phyloP scores from a whole-genome alignment of 2,888 invertebrate genomes.

The Spodoptera littoralis region DNA sequence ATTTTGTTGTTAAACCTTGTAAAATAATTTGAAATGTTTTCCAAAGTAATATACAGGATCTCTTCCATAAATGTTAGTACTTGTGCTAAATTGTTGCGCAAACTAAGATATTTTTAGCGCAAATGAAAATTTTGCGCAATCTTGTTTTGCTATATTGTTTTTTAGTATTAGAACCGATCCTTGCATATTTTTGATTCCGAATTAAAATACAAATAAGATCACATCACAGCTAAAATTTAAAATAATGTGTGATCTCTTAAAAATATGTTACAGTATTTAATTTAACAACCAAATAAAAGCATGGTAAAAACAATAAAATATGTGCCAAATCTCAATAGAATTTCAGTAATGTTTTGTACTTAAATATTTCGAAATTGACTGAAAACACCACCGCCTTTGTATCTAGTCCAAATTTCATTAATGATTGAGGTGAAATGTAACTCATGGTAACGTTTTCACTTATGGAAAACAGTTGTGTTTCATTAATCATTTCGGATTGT shows the following conservation, averaged over 20 bases:
- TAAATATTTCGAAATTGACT: conserved; percentile 57
- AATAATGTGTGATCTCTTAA: no score
- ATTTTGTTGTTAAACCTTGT: conserved; percentile 1
- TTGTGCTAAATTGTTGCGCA: no score
- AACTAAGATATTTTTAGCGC: no score
- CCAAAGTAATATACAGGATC: no score
- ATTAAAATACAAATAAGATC: no score
- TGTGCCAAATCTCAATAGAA: conserved; percentile 68
- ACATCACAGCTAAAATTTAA: no score
- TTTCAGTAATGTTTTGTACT: conserved; percentile 48
- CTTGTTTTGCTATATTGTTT: no score
- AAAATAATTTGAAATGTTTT: background rate
- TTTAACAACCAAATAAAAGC: conserved; percentile 23
- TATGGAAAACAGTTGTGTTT: background rate
- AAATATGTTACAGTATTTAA: background rate
- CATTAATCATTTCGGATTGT: no score
- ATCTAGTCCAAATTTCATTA: conserved; percentile 59
- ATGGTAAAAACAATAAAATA: conserved; percentile 19
- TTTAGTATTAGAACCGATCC: no score
- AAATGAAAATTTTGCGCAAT: no score
- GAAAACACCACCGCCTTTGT: conserved; percentile 64
- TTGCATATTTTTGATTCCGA: no score
- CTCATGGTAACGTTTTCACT: background rate
- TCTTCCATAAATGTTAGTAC: no score
- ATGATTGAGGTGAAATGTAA: conserved; percentile 39